Base-by-base conservation (phyloP, 2,113 vertebrate species). In the Sisor rabdophorus region DNA sequence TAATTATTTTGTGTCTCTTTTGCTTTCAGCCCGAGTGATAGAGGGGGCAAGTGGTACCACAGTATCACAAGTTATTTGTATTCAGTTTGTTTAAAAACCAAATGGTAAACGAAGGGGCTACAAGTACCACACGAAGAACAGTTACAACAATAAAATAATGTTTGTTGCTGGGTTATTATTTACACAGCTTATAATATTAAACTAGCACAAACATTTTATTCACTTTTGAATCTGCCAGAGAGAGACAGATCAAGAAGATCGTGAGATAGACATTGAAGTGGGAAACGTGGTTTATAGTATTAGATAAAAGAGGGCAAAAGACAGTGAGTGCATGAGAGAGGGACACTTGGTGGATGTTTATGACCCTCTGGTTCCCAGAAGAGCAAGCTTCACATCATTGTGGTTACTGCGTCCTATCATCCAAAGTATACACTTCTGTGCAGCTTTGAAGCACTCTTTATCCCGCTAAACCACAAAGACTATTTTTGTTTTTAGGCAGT, bases 281-380 rank as follows among this genome's bases (percentile, higher is more conserved):
- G 50, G 53, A 64, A 68, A 54, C 36, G 44, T n/a, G 32, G 4
- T 22, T 36, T 19, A 60, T 16, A 13, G 15, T 22, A 48, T 59
- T 47, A 60, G 36, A 28, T 40, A 15, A 36, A 2, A 50, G n/a
- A 58, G 80, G 40, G 30, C 9, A 19, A n/a, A 20, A 28, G 58
- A 54, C 10, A 48, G 69, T 11, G 56, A 73, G 76, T 68, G 77
- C 75, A 77, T 79, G 83, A 67, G 80, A 78, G 54, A 67, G 36
- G 26, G 9, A n/a, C 28, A 68, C 75, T 71, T 79, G 63, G 71
- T 58, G 70, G 15, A 63, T 67, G 26, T 71, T 50, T 63, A 58
- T 52, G 40, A 72, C 69, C 70, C 32, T 61, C 2, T 3, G 12
- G 13, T 19, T 79, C 78, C 78, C 74, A 24, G 28, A 70, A 73